Evolutionary conservation across 2,888 invertebrate genomes (phyloP), one percentile per base, ranked within the genome.

Genomic region (Andrena marginata): DNA sequence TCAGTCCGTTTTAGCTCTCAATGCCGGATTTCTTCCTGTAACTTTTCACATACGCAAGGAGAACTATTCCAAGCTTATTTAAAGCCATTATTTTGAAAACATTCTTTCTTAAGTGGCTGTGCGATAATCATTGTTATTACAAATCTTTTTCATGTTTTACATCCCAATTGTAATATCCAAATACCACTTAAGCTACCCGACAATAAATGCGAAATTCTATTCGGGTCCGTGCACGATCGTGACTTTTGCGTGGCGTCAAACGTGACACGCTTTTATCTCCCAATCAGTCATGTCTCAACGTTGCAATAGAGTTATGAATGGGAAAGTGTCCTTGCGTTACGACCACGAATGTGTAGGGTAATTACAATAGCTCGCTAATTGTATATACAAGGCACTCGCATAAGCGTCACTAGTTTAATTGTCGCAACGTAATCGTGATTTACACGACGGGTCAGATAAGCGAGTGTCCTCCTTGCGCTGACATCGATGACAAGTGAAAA

Each of bases 331-430:
- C 51, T 70, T 49, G 59, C 8, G 62, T 20, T 68, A 60, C 48
- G 51, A 56, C 60, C 35, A n/a, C 31, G 60, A 20, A 60, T 20
- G 65, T 54, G 29, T n/a, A 35, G 10, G 33, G 33, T 64, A 77
- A 76, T 76, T 77, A 56, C 62, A 56, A 51, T 20, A 42, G 67
- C 60, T 8, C n/a, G 70, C 29, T 80, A 80, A 80, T 81, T 77
- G 81, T 69, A 77, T 64, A 48, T 26, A 33, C 74, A 59, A 20
- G 31, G 20, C 33, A 63, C 51, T 76, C 69, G 10, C 60, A 20
- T 54, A 67, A 71, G 63, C 80, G 49, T 80, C 68, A 42, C 67
- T 51, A 29, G 51, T 72, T 74, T 80, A 80, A 77, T 80, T 72
- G 71, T 77, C 56, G 48, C 65, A 23, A 35, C 54, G 68, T 77